phyloP scores from a whole-genome alignment of 1,140 invertebrate species.

The Diploscapter pachys region DNA sequence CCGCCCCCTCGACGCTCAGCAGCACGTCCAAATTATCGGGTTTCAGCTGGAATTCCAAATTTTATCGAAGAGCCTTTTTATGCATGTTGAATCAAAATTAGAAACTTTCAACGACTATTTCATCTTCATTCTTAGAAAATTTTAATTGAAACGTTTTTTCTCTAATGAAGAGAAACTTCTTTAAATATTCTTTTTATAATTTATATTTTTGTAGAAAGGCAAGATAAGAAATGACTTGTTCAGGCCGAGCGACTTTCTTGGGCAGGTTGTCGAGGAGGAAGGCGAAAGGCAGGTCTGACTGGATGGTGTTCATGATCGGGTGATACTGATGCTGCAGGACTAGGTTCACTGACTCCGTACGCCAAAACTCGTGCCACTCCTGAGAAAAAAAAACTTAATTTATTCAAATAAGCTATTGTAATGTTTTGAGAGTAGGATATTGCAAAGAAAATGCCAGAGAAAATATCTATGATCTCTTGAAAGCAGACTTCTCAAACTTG shows the following conservation, averaged over 20 bases:
- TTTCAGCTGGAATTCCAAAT: constrained; percentile 16
- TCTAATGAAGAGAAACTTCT: no score
- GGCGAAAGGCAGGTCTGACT: constrained; percentile 43
- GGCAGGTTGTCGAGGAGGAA: constrained; percentile 20
- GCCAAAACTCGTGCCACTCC: constrained; percentile 51
- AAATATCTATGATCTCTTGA: background rate
- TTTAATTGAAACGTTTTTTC: no score
- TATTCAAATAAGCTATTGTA: background rate
- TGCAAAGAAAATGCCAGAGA: background rate
- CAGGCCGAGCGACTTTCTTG: constrained; percentile 5
- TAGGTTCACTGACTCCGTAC: constrained; percentile 44
- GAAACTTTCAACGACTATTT: no score
- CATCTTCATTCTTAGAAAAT: no score
- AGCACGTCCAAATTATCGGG: constrained; percentile 30
- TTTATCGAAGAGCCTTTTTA: background rate
- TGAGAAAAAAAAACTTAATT: constrained; percentile 15
- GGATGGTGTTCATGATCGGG: constrained; percentile 32
- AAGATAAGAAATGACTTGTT: constrained; percentile 14
- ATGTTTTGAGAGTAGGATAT: background rate
- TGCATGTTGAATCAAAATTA: background rate
- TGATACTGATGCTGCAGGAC: constrained; percentile 49
- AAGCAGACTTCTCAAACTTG: no score
- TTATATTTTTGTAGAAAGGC: no score
- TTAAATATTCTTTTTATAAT: no score
- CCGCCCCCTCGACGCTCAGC: constrained; percentile 44